Percentiles rank a stretch among this genome's conserved stretches.
Evolutionary conservation across 2,113 vertebrate species (phyloP).

Genomic region (Brachypteracias leptosomus): DNA sequence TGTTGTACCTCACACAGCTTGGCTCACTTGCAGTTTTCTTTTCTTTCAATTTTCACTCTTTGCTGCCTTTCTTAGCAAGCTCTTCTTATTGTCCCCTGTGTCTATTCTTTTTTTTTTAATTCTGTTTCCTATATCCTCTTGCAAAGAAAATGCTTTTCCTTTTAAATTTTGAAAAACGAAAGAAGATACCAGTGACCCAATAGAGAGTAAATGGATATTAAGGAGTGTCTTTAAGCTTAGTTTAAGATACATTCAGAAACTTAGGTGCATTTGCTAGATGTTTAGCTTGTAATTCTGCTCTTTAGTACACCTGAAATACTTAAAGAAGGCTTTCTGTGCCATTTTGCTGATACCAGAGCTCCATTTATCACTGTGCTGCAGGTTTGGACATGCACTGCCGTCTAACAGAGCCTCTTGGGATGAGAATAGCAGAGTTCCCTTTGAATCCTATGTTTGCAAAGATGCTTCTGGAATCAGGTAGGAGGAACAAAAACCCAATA

Average conservation of each 20-base stretch:
- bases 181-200: neutral
- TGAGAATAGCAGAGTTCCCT: conserved; percentile 97
- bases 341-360: neutral
- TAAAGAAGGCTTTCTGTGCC: neutral
- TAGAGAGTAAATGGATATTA: neutral
- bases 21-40: neutral
- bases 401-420: conserved; percentile 91
- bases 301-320: neutral
- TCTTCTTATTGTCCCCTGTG: neutral
- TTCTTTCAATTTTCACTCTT: neutral
- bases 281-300: neutral
- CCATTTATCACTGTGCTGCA: conserved; percentile 40
- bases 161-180: neutral
- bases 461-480: conserved; percentile 96
- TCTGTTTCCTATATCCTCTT: neutral
- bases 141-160: neutral
- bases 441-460: conserved; percentile 98
- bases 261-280: neutral
- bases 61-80: neutral
- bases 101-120: neutral
- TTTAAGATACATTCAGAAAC: neutral
- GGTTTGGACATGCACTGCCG: conserved; percentile 94
- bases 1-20: neutral
- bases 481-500: neutral
- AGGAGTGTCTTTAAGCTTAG: neutral